Conservation (phyloP, 2,888 invertebrate species). For the Steinernema scapterisci region DNA sequence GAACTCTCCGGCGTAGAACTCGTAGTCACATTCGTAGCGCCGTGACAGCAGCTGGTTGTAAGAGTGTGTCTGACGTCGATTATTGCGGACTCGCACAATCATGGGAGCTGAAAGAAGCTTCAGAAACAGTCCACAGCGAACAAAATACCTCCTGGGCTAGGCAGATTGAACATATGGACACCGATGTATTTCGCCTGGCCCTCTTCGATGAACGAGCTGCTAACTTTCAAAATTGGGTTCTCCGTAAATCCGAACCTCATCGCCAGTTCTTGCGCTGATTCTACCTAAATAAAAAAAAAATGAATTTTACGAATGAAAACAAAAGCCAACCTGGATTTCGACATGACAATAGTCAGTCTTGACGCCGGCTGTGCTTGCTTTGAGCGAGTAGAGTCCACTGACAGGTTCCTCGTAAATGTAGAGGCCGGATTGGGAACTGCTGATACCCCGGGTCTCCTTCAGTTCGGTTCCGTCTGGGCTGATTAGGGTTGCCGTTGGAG, state of each 20-base stretch:
- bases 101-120: constrained; percentile 4
- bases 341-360: constrained; percentile 48
- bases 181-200: constrained; percentile 47
- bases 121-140: not conserved
- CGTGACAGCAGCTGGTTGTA: constrained; percentile 9
- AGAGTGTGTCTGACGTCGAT: not conserved
- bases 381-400: constrained; percentile 46
- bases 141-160: constrained; percentile 44
- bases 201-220: not conserved
- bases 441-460: not conserved
- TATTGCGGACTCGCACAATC: not conserved
- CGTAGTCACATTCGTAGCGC: constrained; percentile 37
- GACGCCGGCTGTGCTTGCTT: constrained; percentile 43
- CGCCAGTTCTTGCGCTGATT: not conserved
- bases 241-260: not conserved
- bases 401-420: constrained; percentile 19
- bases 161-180: constrained; percentile 44
- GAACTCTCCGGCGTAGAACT: constrained; percentile 54
- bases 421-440: not conserved
- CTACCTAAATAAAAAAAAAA: not conserved
- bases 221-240: not conserved
- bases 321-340: constrained; percentile 46
- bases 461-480: not conserved
- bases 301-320: not conserved
- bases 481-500: not conserved